Percentiles rank a stretch among this genome's conserved stretches.
These are phyloP conservation scores for Dermolepida albohirtum DNA, from an alignment of 2,888 invertebrate species.

Conservation along the genomic window DNA sequence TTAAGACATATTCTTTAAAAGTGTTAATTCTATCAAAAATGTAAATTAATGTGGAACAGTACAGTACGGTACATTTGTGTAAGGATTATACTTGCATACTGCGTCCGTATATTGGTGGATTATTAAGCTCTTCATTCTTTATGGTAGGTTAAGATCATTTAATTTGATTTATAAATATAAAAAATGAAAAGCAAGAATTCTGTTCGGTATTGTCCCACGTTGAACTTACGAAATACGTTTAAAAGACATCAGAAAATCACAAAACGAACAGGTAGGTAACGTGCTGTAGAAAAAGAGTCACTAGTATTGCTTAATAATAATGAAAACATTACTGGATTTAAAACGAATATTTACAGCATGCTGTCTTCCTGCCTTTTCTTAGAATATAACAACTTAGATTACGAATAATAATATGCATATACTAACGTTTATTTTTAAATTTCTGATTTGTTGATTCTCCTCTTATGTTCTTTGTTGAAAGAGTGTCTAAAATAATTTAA, in stretches of 20 bases:
- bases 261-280: slow-evolving; percentile 36
- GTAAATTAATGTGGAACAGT: slow-evolving; percentile 18
- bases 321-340: not conserved
- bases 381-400: slow-evolving; percentile 26
- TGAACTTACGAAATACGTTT: slow-evolving; percentile 34
- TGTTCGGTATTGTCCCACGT: slow-evolving; percentile 24
- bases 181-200: slow-evolving; percentile 34
- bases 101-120: slow-evolving; percentile 27
- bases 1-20: slow-evolving; percentile 8
- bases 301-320: slow-evolving; percentile 8
- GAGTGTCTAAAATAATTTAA: slow-evolving; percentile 1
- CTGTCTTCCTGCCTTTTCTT: slow-evolving; percentile 26
- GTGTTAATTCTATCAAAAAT: slow-evolving; percentile 19
- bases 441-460: too few relatives aligned
- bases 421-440: slow-evolving; percentile 16
- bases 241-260: slow-evolving; percentile 28
- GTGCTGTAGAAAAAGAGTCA: slow-evolving; percentile 30
- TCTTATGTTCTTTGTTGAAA: too few relatives aligned
- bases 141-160: slow-evolving; percentile 39
- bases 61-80: slow-evolving; percentile 28
- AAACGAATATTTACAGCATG: slow-evolving; percentile 33
- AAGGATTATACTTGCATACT: slow-evolving; percentile 20
- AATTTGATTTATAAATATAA: slow-evolving; percentile 26
- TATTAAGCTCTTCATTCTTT: slow-evolving; percentile 24
- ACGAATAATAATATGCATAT: slow-evolving; percentile 21